phyloP scores from a whole-genome alignment of 2,113 vertebrate species.

The Macroglossus sobrinus region DNA sequence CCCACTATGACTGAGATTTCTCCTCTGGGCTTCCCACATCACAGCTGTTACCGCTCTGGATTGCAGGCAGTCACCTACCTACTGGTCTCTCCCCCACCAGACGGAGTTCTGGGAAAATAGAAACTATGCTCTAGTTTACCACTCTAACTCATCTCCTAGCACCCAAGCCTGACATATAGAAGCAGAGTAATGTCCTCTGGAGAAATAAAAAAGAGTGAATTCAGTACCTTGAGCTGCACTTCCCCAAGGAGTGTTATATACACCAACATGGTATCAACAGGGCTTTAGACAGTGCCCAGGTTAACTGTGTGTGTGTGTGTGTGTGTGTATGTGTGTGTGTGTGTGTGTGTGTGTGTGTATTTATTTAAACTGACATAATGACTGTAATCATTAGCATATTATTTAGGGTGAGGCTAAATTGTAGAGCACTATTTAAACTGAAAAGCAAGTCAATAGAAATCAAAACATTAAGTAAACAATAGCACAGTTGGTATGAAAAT shows the following conservation, averaged over 20 bases:
- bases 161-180: too few relatives aligned
- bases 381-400: neutral
- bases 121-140: neutral
- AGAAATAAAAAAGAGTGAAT: too few relatives aligned
- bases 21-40: neutral
- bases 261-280: accelerated
- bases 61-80: neutral
- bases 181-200: neutral
- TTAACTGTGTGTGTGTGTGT: too few relatives aligned
- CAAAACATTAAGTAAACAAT: neutral
- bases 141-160: neutral
- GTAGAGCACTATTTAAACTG: neutral
- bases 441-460: neutral
- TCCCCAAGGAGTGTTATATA: accelerated
- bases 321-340: too few relatives aligned
- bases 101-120: neutral
- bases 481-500: neutral
- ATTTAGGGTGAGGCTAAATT: neutral
- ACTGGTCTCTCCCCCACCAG: neutral
- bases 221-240: accelerated
- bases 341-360: too few relatives aligned
- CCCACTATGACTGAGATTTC: neutral
- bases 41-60: neutral
- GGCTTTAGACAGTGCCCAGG: neutral
- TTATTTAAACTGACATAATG: neutral